Percentiles rank a stretch among this genome's conserved stretches.
Conservation (phyloP, 2,888 invertebrate genomes). For the Polydrusus tereticollis region DNA sequence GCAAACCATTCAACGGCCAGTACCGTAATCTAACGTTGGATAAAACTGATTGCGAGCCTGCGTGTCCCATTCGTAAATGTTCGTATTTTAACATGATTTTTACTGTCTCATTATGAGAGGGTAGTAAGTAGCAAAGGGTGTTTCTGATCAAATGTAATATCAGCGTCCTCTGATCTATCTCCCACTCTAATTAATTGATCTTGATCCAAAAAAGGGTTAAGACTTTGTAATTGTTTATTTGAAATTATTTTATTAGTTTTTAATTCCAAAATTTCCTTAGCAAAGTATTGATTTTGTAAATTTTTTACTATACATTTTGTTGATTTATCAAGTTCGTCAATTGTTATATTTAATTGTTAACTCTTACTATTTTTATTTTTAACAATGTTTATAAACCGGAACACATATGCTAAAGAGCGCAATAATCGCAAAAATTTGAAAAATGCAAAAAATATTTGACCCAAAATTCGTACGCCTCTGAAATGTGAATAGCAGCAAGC, state of each 20-base stretch:
- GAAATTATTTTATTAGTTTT: conserved; percentile 9
- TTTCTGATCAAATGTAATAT: conserved; percentile 27
- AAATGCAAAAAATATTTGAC: conserved; percentile 17
- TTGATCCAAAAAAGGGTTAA: conserved; percentile 39
- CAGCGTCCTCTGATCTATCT: conserved; percentile 32
- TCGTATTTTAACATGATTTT: neutral
- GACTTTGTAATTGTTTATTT: conserved; percentile 13
- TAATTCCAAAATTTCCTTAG: conserved; percentile 28
- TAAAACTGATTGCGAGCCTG: conserved; percentile 23
- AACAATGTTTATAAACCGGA: conserved; percentile 29
- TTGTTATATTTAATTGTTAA: neutral
- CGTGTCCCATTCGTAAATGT: conserved; percentile 23
- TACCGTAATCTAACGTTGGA: conserved; percentile 28
- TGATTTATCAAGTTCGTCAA: neutral
- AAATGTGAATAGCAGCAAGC: neutral
- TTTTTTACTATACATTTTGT: conserved; percentile 1
- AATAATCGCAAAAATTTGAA: conserved; percentile 16
- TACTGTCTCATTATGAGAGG: conserved; percentile 19
- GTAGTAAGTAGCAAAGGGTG: conserved; percentile 41
- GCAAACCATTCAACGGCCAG: conserved; percentile 45
- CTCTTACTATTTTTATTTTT: neutral
- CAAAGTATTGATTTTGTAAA: conserved; percentile 27
- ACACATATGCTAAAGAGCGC: conserved; percentile 21
- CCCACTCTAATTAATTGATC: conserved; percentile 36
- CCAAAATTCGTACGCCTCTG: conserved; percentile 3